phyloP scores from a whole-genome alignment of 2,888 invertebrate genomes.

The Acleris sparsana region DNA sequence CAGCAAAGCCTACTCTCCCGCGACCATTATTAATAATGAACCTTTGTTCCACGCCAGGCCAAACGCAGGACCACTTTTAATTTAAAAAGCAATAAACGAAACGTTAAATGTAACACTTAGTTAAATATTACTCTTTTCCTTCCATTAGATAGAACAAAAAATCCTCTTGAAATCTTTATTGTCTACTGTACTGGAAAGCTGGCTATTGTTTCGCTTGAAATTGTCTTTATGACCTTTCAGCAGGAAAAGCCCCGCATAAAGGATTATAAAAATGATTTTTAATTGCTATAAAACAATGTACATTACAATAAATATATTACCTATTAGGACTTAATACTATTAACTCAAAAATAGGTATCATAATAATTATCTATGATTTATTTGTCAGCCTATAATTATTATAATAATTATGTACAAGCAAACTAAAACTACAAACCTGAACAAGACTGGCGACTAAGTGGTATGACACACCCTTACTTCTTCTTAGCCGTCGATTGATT shows the following conservation, averaged over 20 bases:
- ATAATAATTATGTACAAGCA: too few species aligned
- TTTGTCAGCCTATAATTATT: too few species aligned
- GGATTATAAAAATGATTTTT: conserved; percentile 26
- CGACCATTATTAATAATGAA: conserved; percentile 15
- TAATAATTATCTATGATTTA: too few species aligned
- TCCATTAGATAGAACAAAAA: conserved; percentile 50
- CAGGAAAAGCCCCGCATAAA: conserved; percentile 40
- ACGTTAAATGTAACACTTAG: conserved; percentile 43
- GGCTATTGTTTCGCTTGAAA: conserved; percentile 43
- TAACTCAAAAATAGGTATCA: too few species aligned
- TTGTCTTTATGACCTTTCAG: conserved; percentile 47
- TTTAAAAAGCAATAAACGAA: conserved; percentile 42
- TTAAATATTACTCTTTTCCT: conserved; percentile 42
- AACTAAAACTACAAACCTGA: too few species aligned
- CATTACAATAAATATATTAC: neutral
- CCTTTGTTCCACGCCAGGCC: conserved; percentile 15
- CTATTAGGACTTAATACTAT: neutral
- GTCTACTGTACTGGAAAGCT: conserved; percentile 44
- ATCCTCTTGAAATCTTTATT: conserved; percentile 43
- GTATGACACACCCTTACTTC: too few species aligned
- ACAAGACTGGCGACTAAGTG: too few species aligned
- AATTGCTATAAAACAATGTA: conserved; percentile 13
- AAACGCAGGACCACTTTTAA: conserved; percentile 39
- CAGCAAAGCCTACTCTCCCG: conserved; percentile 5
- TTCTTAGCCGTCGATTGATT: too few species aligned